Base-by-base conservation (phyloP, 2,797 vertebrate genomes). In the Triplophysa yarkandensis region DNA sequence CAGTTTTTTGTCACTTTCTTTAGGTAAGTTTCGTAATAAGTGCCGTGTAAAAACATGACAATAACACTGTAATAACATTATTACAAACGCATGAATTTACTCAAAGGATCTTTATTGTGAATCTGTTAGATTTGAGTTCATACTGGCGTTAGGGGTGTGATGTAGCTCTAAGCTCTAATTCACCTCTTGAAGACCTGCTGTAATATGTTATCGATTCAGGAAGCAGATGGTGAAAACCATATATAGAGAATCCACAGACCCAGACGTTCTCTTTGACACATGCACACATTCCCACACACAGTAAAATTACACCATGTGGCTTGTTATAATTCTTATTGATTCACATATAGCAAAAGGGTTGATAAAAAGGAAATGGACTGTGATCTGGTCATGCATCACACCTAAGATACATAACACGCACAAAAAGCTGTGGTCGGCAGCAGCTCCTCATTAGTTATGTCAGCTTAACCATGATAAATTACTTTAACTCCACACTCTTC, bases 1-100 rank as follows among this genome's bases (percentile, higher is more conserved):
- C 97, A 99, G 89, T 98, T 98, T 91, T 99, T 98, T 83, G 96
- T 99, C 91, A 99, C 97, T 0, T 98, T 99, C 90, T 99, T 99
- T 95, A 98, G 97, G 97, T 99, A 92, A 90, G 9, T 14, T 5
- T 66, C 1, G 21, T 52, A 63, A 25, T 8, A 6, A 54, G 54
- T 23, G 16, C 14, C 11, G 57, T 9, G 9, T 11, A 27, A 4
- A 2, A 7, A n/a, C 17, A 46, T 6, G 5, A 13, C 25, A 52
- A 52, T 52, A 25, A 52, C 21, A 50, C 1, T 23, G 11, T 27
- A 50, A 23, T 19, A n/a, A 50, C 46, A 17, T 25, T 54, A 2
- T 54, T 27, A 54, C 50, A 25, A 27, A 9, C 50, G 27, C 6
- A 55, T 28, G 23, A 27, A 25, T 54, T 48, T 19, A 21, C 13